Evolutionary conservation across 2,113 vertebrate species (phyloP), one percentile per base, ranked within the genome.

Genomic region (Ia io): DNA sequence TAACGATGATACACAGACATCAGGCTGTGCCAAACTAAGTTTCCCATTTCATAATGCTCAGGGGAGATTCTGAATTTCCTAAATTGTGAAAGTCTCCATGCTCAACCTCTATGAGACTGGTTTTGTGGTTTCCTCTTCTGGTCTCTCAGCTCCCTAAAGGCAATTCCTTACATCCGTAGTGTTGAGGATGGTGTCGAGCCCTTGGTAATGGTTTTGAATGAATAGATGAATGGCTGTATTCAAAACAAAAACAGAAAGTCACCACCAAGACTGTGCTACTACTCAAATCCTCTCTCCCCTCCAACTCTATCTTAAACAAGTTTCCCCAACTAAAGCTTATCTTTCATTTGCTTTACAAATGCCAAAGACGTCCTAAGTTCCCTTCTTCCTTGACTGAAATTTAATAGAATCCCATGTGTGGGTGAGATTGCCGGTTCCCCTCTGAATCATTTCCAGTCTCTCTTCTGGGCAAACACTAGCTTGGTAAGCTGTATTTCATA

Each of bases 401-500:
- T 44, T 69, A 40, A 74, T 0, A 65, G 74, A 93, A 30, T 51
- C 3, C 37, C 69, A 61, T 11, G 42, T 84, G 77, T 56, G 16
- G 44, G 13, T n/a, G 17, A 84, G 20, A 51, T 35, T 49, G 25
- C 61, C 28, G 28, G 69, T 1, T 20, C 30, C 49, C 44, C 78
- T 79, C 84, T 30, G 63, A 79, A 42, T 32, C 49, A 44, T 59
- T 5, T n/a, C 28, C 69, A 10, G 42, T 22, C 37, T 14, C 91
- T 40, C 40, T 69, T 67, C 79, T 79, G 56, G 85, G 78, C 90
- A 93, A 92, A 93, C 56, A 77, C 61, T 71, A 56, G 84, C 95
- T 63, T 70, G 42, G 44, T 67, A 67, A 86, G 73, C 83, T 92
- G 80, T 97, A 97, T 97, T 96, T 97, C 94, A 95, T 90, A 76